phyloP scores from a whole-genome alignment of 2,113 vertebrate genomes.

The Pyrgilauda ruficollis region DNA sequence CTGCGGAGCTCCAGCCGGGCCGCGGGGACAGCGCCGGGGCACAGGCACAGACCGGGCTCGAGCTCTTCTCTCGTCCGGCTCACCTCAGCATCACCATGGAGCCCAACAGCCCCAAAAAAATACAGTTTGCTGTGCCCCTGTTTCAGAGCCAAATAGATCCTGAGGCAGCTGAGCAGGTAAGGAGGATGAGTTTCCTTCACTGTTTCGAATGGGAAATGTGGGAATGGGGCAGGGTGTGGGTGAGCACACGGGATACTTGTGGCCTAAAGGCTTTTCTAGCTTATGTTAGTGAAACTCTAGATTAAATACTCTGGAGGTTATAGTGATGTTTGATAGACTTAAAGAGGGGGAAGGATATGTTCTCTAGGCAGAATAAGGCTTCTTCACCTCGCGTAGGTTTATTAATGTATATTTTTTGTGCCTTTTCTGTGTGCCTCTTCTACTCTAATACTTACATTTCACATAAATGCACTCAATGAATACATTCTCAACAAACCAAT shows the following conservation, averaged over 20 bases:
- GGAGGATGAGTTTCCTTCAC: not conserved
- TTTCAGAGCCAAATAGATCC: constrained; percentile 93
- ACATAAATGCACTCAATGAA: not conserved
- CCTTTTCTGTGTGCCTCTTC: not conserved
- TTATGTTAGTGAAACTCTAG: not conserved
- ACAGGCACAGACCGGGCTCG: constrained; percentile 14
- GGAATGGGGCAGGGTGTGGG: not conserved
- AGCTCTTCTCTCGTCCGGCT: constrained; percentile 15
- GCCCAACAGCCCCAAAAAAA: constrained; percentile 95
- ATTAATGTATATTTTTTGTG: not conserved
- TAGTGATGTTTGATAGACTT: fast-evolving
- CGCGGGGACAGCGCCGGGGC: constrained; percentile 52
- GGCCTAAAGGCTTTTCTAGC: not conserved
- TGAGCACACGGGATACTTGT: not conserved
- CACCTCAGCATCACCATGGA: constrained; percentile 80
- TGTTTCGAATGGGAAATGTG: not conserved
- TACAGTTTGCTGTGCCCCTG: constrained; percentile 90
- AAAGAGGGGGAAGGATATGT: not conserved
- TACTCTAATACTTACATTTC: not conserved
- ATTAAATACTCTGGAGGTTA: not conserved
- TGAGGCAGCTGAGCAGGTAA: constrained; percentile 92
- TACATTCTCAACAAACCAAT: not conserved
- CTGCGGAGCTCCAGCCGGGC: constrained; percentile 57
- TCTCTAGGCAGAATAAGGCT: not conserved
- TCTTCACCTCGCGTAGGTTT: not conserved